Percentiles rank a stretch among this genome's conserved stretches.
Conservation (phyloP, 2,888 invertebrate genomes). For the Drosophila paracracens region DNA sequence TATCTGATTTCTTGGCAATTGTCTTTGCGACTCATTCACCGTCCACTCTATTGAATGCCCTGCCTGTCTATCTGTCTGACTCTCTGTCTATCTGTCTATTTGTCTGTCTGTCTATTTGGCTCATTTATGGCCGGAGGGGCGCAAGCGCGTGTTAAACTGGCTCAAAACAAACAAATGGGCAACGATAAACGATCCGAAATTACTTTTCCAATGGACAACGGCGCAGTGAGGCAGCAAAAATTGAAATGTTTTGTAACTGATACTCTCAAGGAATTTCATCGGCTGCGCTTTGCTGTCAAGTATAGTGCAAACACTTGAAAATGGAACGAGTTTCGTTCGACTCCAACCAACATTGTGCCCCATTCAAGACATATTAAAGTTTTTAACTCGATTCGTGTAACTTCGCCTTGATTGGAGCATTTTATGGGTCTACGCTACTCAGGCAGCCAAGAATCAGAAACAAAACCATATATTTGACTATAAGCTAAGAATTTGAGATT, state of each 20-base stretch:
- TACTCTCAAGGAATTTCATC: conserved; percentile 65
- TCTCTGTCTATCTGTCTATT: conserved; percentile 2
- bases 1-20: conserved; percentile 64
- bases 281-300: conserved; percentile 69
- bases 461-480: conserved; percentile 30
- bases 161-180: conserved; percentile 72
- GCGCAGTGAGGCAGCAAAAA: conserved; percentile 71
- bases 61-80: conserved; percentile 4
- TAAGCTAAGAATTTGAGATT: conserved; percentile 22
- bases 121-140: conserved; percentile 51
- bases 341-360: conserved; percentile 11
- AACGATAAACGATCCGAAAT: conserved; percentile 72
- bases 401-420: conserved; percentile 55
- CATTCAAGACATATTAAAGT: conserved; percentile 36
- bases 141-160: conserved; percentile 74
- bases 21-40: conserved; percentile 25
- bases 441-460: conserved; percentile 32
- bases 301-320: conserved; percentile 69
- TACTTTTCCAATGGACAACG: conserved; percentile 59
- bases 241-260: conserved; percentile 78
- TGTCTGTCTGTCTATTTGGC: conserved; percentile 18
- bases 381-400: conserved; percentile 38
- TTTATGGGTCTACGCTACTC: conserved; percentile 41
- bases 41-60: conserved; percentile 24
- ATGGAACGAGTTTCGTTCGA: conserved; percentile 50